Percentiles rank a stretch among this genome's conserved stretches.
Conservation (phyloP, 92 coral and sea anemone species). For the Galaxea fascicularis region DNA sequence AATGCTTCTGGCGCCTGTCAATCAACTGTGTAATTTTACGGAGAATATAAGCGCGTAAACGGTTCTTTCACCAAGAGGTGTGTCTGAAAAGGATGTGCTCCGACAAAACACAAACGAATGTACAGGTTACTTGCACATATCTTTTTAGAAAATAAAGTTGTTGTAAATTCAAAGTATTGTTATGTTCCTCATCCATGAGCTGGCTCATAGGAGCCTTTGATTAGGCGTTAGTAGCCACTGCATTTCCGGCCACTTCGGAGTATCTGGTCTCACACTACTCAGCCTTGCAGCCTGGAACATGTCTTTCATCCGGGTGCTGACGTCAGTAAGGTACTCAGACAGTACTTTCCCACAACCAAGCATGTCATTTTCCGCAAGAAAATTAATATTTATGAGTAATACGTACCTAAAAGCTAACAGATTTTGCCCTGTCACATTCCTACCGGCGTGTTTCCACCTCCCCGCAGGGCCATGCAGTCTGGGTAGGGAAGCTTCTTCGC, state of each 20-base stretch:
- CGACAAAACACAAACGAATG: too few species aligned
- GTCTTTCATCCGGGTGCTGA: constrained; percentile 2
- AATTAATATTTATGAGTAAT: neutral
- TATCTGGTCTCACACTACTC: neutral
- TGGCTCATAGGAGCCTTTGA: too few species aligned
- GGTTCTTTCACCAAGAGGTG: too few species aligned
- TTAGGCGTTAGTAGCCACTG: neutral
- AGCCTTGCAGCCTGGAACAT: neutral
- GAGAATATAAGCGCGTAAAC: too few species aligned
- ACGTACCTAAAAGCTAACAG: constrained; percentile 25
- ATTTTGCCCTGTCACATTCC: constrained; percentile 3
- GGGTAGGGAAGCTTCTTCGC: constrained; percentile 5
- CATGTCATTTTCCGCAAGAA: constrained; percentile 14
- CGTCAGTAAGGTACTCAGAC: constrained; percentile 3
- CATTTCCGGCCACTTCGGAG: constrained; percentile 3
- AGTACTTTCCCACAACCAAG: neutral
- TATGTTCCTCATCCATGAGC: too few species aligned
- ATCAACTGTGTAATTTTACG: too few species aligned
- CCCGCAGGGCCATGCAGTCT: neutral
- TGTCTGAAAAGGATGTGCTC: too few species aligned
- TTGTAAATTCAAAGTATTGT: too few species aligned
- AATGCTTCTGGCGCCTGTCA: too few species aligned
- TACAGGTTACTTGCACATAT: too few species aligned
- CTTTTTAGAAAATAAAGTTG: too few species aligned
- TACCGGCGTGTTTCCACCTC: neutral